phyloP scores from a whole-genome alignment of 2,113 vertebrate species.

The Calypte anna region DNA sequence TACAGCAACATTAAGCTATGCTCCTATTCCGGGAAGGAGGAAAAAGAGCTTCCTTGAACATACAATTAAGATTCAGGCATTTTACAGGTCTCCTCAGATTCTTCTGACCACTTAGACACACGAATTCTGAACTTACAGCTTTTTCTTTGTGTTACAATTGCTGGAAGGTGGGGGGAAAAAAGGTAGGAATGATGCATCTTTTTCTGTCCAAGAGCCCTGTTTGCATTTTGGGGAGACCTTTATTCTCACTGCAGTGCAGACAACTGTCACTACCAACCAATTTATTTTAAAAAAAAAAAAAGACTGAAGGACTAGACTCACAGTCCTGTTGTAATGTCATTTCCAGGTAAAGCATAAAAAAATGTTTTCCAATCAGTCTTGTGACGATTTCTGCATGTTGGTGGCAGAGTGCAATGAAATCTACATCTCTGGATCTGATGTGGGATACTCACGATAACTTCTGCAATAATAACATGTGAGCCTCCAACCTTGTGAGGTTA shows the following conservation, averaged over 20 bases:
- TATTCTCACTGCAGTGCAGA: background rate
- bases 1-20: background rate
- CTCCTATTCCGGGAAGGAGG: background rate
- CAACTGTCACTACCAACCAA: background rate
- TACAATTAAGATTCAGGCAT: background rate
- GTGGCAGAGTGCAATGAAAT: background rate
- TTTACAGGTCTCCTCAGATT: background rate
- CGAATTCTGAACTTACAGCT: background rate
- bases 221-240: background rate
- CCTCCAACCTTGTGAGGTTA: background rate
- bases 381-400: background rate
- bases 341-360: background rate
- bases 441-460: background rate
- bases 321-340: background rate
- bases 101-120: background rate
- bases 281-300: background rate
- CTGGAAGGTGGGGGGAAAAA: background rate
- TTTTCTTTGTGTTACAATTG: background rate
- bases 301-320: background rate
- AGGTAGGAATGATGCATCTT: background rate
- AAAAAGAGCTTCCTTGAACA: background rate
- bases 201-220: background rate
- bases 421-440: background rate
- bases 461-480: rapidly evolving
- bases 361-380: background rate